Conservation (phyloP, 2,888 invertebrate species). For the Dynastes hyllus region DNA sequence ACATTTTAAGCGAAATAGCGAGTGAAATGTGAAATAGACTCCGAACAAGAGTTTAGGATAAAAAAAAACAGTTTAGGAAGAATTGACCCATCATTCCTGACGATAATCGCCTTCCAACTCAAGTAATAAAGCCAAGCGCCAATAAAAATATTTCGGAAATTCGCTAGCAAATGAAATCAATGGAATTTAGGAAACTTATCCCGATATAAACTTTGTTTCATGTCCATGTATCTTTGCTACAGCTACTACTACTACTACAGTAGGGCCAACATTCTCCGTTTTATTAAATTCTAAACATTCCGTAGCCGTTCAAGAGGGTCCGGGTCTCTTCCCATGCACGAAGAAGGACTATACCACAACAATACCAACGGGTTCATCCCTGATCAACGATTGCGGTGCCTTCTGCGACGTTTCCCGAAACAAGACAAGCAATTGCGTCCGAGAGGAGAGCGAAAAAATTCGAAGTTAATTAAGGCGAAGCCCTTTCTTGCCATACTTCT, state of each 20-base stretch:
- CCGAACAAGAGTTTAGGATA: too few relatives aligned
- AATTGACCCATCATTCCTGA: not conserved
- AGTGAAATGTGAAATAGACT: too few relatives aligned
- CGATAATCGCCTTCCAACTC: not conserved
- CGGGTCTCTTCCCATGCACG: not conserved
- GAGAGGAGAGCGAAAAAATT: conserved; percentile 21
- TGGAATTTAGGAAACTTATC: conserved; percentile 28
- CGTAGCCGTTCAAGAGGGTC: conserved; percentile 13
- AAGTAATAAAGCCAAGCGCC: too few relatives aligned
- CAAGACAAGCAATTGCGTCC: conserved; percentile 21
- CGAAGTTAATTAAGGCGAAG: conserved; percentile 41
- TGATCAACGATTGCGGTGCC: conserved; percentile 39
- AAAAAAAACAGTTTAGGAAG: too few relatives aligned
- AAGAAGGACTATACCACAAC: conserved; percentile 29
- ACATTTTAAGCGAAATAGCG: too few relatives aligned
- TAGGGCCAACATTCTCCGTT: conserved; percentile 17
- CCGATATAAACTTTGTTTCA: conserved; percentile 39
- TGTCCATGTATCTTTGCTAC: conserved; percentile 9
- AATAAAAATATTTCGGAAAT: too few relatives aligned
- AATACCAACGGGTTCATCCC: not conserved
- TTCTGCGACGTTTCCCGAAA: conserved; percentile 14
- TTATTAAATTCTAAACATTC: conserved; percentile 38
- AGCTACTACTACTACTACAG: not conserved
- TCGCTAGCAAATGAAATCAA: not conserved
- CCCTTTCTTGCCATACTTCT: not conserved